A percentile compares a stretch with the other conserved stretches of the same genome.
Evolutionary conservation across 2,797 vertebrate genomes (phyloP).

Genomic region (Tamandua tetradactyla): DNA sequence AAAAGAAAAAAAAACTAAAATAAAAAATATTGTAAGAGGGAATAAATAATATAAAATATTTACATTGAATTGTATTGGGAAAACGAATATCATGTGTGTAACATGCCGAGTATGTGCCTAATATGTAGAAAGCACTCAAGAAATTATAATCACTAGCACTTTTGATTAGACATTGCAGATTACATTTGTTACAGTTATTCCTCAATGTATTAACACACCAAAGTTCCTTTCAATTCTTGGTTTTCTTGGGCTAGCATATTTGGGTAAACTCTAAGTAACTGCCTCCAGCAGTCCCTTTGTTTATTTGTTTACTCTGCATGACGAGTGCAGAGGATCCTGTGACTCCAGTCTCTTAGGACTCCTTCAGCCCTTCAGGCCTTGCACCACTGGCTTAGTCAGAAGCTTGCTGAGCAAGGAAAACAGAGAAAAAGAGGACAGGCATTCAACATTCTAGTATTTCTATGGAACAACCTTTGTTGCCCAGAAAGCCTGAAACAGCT

Average conservation of each 20-base stretch:
- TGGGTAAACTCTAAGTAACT: neutral
- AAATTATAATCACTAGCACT: neutral
- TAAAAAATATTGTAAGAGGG: neutral
- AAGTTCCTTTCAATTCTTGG: neutral
- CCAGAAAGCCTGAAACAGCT: neutral
- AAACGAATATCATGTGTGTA: conserved; percentile 23
- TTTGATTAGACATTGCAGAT: neutral
- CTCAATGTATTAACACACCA: neutral
- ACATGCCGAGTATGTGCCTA: conserved; percentile 15
- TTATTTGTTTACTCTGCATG: neutral
- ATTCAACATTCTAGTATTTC: neutral
- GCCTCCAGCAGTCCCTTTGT: neutral
- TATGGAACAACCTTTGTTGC: neutral
- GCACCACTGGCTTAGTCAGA: neutral
- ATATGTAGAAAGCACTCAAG: neutral
- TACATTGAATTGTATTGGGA: neutral
- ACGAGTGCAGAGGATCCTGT: neutral
- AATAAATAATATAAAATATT: conserved; percentile 18
- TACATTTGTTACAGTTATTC: neutral
- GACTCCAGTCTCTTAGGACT: neutral
- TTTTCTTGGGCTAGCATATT: neutral
- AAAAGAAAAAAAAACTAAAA: too few species aligned
- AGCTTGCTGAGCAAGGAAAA: neutral
- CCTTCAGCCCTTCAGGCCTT: neutral
- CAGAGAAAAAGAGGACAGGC: neutral